phyloP scores from a whole-genome alignment of 2,113 vertebrate species.

The Pyrgilauda ruficollis region DNA sequence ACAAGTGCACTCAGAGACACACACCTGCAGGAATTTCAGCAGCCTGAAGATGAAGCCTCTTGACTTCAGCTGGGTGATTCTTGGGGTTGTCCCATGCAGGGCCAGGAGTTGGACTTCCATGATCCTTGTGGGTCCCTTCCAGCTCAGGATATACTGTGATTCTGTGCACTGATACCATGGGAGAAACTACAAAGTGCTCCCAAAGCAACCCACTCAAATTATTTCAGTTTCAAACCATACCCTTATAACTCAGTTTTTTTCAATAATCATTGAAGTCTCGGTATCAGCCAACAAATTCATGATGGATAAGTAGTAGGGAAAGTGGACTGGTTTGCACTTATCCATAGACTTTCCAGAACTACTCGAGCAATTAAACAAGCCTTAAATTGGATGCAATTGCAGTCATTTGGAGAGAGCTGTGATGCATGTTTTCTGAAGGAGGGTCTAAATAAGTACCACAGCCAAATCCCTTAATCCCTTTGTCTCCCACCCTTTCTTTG shows the following conservation, averaged over 20 bases:
- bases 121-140: neutral
- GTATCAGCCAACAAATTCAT: neutral
- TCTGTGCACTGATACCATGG: neutral
- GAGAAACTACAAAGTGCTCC: neutral
- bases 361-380: neutral
- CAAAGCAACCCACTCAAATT: neutral
- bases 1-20: fast-evolving
- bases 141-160: neutral
- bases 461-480: neutral
- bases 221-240: neutral
- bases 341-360: neutral
- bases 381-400: neutral
- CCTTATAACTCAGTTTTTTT: neutral
- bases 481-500: neutral
- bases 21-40: fast-evolving
- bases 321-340: neutral
- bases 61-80: neutral
- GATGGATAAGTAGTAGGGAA: neutral
- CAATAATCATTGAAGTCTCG: neutral
- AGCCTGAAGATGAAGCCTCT: neutral
- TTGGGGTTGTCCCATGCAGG: neutral
- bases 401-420: neutral
- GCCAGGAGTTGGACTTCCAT: neutral
- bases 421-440: neutral
- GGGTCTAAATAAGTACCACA: neutral